Evolutionary conservation across 2,797 vertebrate genomes (phyloP).

Genomic region (Mico argentatus): DNA sequence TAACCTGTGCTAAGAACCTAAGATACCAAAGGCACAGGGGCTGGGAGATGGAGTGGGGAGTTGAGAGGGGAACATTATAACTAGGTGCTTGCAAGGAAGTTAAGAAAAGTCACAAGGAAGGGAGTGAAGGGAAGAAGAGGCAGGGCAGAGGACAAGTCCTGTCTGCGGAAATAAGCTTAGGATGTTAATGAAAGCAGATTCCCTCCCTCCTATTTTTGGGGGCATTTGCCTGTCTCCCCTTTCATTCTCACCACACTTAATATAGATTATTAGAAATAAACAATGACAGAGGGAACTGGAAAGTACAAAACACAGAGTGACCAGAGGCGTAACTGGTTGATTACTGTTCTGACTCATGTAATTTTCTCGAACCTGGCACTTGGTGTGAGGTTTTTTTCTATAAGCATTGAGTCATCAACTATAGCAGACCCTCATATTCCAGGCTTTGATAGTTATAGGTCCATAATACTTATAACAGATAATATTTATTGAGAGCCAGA

Average conservation of each 20-base stretch:
- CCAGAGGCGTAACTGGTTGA: neutral
- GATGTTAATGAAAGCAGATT: neutral
- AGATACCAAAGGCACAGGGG: neutral
- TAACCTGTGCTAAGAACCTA: neutral
- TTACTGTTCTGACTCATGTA: neutral
- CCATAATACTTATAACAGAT: neutral
- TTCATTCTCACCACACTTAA: neutral
- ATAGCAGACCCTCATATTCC: neutral
- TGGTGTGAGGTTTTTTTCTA: neutral
- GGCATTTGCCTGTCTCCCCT: neutral
- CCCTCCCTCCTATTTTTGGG: neutral
- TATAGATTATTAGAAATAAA: neutral
- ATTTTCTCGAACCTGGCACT: too few species aligned
- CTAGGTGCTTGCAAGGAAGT: neutral
- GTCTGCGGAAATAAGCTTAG: neutral
- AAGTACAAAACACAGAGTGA: neutral
- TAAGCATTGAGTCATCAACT: neutral
- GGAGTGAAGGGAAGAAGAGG: neutral
- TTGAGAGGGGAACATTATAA: neutral
- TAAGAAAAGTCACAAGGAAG: neutral
- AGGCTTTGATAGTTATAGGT: neutral
- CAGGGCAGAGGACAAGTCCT: neutral
- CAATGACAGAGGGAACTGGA: neutral
- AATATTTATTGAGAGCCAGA: neutral
- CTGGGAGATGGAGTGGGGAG: neutral